These are phyloP conservation scores for Amiota mariae DNA, from an alignment of 2,888 invertebrate species.

Conservation along the genomic window DNA sequence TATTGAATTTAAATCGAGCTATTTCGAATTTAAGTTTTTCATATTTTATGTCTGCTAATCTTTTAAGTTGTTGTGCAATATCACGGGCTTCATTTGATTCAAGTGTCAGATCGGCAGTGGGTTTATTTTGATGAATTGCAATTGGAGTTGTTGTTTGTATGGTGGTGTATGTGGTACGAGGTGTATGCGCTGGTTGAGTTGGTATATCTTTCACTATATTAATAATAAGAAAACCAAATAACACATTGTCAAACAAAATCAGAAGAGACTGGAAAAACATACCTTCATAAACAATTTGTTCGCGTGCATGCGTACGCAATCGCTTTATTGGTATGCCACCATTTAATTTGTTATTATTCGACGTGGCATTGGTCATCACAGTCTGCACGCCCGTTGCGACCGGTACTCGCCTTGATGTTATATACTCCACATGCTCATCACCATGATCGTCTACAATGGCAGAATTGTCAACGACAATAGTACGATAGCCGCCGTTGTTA, in stretches of 20 bases:
- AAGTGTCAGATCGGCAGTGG: slow-evolving; percentile 41
- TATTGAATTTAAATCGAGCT: slow-evolving; percentile 72
- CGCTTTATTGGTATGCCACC: slow-evolving; percentile 68
- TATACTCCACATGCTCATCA: slow-evolving; percentile 63
- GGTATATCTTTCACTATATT: slow-evolving; percentile 62
- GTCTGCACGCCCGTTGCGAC: slow-evolving; percentile 31
- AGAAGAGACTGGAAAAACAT: slow-evolving; percentile 9
- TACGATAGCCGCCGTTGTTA: slow-evolving; percentile 63
- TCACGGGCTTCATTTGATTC: slow-evolving; percentile 61
- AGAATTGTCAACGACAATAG: slow-evolving; percentile 68
- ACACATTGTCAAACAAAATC: neutral
- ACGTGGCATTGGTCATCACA: slow-evolving; percentile 44
- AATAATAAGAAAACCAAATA: neutral
- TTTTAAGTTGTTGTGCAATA: slow-evolving; percentile 68
- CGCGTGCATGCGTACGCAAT: slow-evolving; percentile 58
- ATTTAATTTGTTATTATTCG: slow-evolving; percentile 60
- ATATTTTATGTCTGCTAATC: slow-evolving; percentile 71
- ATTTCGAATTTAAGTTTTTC: slow-evolving; percentile 72
- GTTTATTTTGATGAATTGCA: slow-evolving; percentile 26
- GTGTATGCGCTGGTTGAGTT: slow-evolving; percentile 23
- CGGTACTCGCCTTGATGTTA: slow-evolving; percentile 55
- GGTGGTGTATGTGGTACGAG: slow-evolving; percentile 51
- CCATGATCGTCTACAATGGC: slow-evolving; percentile 56
- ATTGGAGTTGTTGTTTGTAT: slow-evolving; percentile 53
- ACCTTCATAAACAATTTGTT: slow-evolving; percentile 70